Base-by-base conservation (phyloP, 2,113 vertebrate genomes). In the Pteronura brasiliensis region DNA sequence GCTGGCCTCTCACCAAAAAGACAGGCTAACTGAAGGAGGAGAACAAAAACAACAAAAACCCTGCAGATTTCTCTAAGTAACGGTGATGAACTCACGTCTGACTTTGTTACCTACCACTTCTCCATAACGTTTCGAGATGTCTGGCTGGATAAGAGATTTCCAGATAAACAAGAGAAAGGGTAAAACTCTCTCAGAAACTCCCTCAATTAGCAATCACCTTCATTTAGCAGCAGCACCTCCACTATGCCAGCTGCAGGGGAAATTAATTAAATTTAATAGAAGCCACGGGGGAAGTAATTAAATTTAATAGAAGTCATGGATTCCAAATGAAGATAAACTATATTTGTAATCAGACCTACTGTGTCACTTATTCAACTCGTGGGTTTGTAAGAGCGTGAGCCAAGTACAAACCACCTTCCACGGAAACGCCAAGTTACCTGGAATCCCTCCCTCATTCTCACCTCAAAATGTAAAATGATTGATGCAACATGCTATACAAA, bases 231-330 rank as follows among this genome's bases (percentile, higher is more conserved):
- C 93, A 72, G 77, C 52, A 97, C 69, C 67, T 98, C 93, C 84
- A 85, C 93, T 95, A 95, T 59, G 88, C 96, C 96, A 98, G 97
- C 97, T 98, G 97, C 96, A 97, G 91, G 97, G 97, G 65, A 85
- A 97, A 98, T 95, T 93, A 87, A 97, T 97, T 97, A 98, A 98
- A 97, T 96, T 98, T 98, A 97, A 97, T 88, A 95, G 57, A 98
- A 57, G 94, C 97, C 84, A 93, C 55, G 27, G 85, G 97, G 84
- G 79, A 97, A 98, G 93, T 90, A 85, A 97, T 96, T 97, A 98
- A 98, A 98, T 95, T 98, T 98, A 97, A 97, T 88, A 95, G 42
- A 98, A 61, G 92, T 94, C 88, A 90, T 69, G 98, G 89, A 95
- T 98, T 97, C 97, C 94, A 97, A 98, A 98, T 93, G 97, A 97